Evolutionary conservation across 1,140 invertebrate genomes (phyloP), one percentile per base, ranked within the genome.

Genomic region (Pogonomyrmex californicus): DNA sequence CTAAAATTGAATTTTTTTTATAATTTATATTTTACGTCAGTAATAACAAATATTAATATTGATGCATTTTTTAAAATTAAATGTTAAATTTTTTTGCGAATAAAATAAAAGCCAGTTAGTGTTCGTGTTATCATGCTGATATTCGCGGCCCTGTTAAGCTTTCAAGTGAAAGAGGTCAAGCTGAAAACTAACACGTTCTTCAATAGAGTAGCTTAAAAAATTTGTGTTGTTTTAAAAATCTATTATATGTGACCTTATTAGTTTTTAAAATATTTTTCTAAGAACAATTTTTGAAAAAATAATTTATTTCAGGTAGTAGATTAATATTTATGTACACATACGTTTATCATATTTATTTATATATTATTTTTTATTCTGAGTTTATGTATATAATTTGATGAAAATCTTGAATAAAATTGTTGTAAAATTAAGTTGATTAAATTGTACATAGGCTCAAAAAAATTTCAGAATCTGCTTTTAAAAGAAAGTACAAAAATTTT

Each of bases 131-230:
- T 23, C 6, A 10, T 51, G 4, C 10, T 23, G 14, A 75, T 66
- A 51, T 63, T 54, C 30, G 6, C 4, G 4, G 23, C 30, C 44
- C 17, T 76, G 5, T 58, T 62, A 73, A 62, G 81, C 81, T 56
- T 75, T 76, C 70, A 60, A 38, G 41, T 41, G n/a, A 85, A 85
- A 85, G 56, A 85, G 81, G 81, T 85, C 81, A 63, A 85, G 70
- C n/a, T n/a, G 51, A 76, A 49, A n/a, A 87, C 51, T 23, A 62
- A 87, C 66, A 65, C n/a, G 41, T 41, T 70, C 3, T 79, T 36
- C 33, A 6, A 36, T 38, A 33, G 12, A 54, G n/a, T 51, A 79
- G 10, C n/a, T 79, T 68, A n/a, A 68, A 79, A 36, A 65, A 33
- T 41, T 79, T 38, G 41, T 14, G 2, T 36, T 62, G 1, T 78